Evolutionary conservation across 2,113 vertebrate genomes (phyloP).

Genomic region (Eptesicus fuscus): DNA sequence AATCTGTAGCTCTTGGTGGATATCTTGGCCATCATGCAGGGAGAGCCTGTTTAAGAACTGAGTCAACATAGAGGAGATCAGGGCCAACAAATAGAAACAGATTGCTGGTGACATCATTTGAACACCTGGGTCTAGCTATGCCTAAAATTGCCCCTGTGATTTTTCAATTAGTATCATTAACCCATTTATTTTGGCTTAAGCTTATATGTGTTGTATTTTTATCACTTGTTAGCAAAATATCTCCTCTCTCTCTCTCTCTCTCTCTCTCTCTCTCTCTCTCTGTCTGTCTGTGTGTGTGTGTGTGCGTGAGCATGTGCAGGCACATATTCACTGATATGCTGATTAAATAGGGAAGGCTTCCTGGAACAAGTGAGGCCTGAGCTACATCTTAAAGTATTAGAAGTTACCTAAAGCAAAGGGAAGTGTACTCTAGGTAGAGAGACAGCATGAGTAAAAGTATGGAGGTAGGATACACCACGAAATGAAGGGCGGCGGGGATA

Average conservation of each 20-base stretch:
- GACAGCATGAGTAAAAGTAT: not conserved
- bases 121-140: conserved; percentile 3
- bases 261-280: not conserved
- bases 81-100: conserved; percentile 24
- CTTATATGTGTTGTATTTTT: conserved; percentile 14
- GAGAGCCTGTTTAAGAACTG: not conserved
- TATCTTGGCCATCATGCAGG: conserved; percentile 4
- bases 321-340: not conserved
- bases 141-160: not conserved
- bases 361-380: conserved; percentile 16
- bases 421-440: not conserved
- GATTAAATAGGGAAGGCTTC: conserved; percentile 1
- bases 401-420: conserved; percentile 35
- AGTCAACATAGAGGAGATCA: not conserved
- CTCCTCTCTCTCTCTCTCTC: not conserved
- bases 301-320: no score
- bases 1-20: conserved; percentile 4
- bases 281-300: no score
- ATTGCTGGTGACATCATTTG: conserved; percentile 27
- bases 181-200: not conserved
- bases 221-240: not conserved
- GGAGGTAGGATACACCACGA: not conserved
- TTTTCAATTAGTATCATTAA: conserved; percentile 1
- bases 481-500: not conserved
- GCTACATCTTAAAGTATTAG: not conserved